Conservation (phyloP, 64 coral and sea anemone genomes). For the Orbicella faveolata region DNA sequence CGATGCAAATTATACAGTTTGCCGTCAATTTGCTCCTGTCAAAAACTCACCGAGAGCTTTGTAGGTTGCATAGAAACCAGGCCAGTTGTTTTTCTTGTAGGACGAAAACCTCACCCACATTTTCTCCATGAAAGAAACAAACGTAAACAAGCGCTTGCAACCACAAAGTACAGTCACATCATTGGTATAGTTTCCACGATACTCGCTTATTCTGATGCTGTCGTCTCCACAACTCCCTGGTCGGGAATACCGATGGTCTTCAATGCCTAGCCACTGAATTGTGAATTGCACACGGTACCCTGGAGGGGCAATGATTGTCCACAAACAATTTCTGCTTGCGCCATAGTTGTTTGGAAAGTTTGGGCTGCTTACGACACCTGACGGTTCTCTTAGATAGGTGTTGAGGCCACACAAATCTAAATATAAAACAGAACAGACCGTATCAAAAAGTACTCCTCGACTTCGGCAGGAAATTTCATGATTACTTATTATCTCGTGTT, state of each 20-base stretch:
- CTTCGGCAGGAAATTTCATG: no score
- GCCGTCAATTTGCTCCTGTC: background rate
- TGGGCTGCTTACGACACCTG: conserved; percentile 6
- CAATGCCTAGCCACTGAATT: conserved; percentile 16
- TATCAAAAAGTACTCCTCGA: no score
- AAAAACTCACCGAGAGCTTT: conserved; percentile 11
- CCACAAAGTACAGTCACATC: background rate
- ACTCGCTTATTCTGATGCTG: background rate
- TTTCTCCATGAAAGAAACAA: background rate
- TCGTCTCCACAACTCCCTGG: background rate
- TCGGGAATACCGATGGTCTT: background rate
- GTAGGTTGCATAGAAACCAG: conserved; percentile 29
- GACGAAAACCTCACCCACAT: conserved; percentile 1
- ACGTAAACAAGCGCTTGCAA: background rate
- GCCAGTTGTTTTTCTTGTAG: conserved; percentile 23
- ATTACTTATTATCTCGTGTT: no score
- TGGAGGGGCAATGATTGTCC: conserved; percentile 1
- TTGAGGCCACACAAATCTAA: background rate
- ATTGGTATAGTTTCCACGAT: background rate
- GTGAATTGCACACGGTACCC: conserved; percentile 17
- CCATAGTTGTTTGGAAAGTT: conserved; percentile 35
- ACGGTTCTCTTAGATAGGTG: background rate
- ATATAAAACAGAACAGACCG: background rate
- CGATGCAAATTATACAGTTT: background rate
- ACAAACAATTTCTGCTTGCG: background rate